A percentile compares a stretch with the other conserved stretches of the same genome.
phyloP scores from a whole-genome alignment of 2,888 invertebrate genomes.

The Exephanes ischioxanthus region DNA sequence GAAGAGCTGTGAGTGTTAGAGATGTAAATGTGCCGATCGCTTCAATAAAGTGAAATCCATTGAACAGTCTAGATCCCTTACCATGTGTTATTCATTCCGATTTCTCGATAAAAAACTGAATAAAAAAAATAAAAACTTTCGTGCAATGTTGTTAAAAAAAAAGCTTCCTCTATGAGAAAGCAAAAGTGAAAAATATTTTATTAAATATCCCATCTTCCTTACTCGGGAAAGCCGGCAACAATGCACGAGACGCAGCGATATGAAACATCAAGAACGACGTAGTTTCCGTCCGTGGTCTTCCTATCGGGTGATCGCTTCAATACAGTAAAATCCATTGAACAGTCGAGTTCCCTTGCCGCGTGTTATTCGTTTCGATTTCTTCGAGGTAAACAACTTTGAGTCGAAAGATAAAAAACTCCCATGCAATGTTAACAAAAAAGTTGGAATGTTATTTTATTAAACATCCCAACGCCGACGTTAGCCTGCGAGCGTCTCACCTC shows the following conservation, averaged over 20 bases:
- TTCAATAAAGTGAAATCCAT: conserved; percentile 75
- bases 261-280: too few species aligned
- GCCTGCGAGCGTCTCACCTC: not conserved
- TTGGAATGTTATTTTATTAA: too few species aligned
- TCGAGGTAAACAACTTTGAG: not conserved
- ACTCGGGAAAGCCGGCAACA: too few species aligned
- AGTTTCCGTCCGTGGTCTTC: conserved; percentile 39
- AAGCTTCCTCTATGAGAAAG: too few species aligned
- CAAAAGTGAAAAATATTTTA: not conserved
- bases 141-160: not conserved
- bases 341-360: not conserved
- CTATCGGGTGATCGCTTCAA: conserved; percentile 79
- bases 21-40: conserved; percentile 63
- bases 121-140: not conserved
- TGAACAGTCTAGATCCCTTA: not conserved
- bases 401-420: not conserved
- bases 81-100: not conserved
- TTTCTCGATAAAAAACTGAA: not conserved
- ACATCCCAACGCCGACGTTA: not conserved
- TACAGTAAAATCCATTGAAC: conserved; percentile 70
- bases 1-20: too few species aligned
- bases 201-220: too few species aligned
- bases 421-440: not conserved
- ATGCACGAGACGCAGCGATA: too few species aligned
- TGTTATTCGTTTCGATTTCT: not conserved